Evolutionary conservation across 2,113 vertebrate genomes (phyloP), one percentile per base, ranked within the genome.

Genomic region (Accipiter virgatus): DNA sequence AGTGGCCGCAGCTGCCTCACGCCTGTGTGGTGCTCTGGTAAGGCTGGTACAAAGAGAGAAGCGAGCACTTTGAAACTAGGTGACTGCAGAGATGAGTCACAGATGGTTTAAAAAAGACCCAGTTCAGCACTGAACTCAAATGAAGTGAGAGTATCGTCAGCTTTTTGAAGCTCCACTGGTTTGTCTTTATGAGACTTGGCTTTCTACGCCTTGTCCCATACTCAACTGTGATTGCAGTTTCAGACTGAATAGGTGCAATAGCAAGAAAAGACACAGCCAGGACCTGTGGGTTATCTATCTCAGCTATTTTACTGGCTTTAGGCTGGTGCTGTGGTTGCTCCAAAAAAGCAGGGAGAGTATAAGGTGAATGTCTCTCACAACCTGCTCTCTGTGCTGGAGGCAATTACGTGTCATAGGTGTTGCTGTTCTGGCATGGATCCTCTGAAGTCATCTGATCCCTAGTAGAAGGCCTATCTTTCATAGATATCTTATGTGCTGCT

Each of bases 1-100:
- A 91, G 80, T 8, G 17, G 56, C 48, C 79, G 56, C 72, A 88
- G 77, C 84, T 92, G 59, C 72, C 25, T 84, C 61, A 83, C 36
- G 63, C 62, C 77, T 52, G 40, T 25, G 62, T 78, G 43, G 53
- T 81, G 73, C 83, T 94, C 90, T 93, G 84, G 91, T 88, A 94
- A 91, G 32, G 22, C 55, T 84, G 55, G 63, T 72, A 34, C n/a
- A 70, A 84, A 71, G 27, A 53, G 45, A 93, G 59, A 94, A 86
- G 50, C 16, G 13, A 97, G 52, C 26, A 72, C 74, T 96, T 95
- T 90, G 92, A 96, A 93, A 74, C 70, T 47, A 90, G 63, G 58
- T 94, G 84, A 65, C 40, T 56, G 72, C 40, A 90, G 81, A 86
- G 71, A 86, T 91, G 91, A 95, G 88, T 73, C 63, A 84, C 31